Percentiles rank a stretch among this genome's conserved stretches.
Evolutionary conservation across 2,888 invertebrate genomes (phyloP).

Genomic region (Ariolimax columbianus): DNA sequence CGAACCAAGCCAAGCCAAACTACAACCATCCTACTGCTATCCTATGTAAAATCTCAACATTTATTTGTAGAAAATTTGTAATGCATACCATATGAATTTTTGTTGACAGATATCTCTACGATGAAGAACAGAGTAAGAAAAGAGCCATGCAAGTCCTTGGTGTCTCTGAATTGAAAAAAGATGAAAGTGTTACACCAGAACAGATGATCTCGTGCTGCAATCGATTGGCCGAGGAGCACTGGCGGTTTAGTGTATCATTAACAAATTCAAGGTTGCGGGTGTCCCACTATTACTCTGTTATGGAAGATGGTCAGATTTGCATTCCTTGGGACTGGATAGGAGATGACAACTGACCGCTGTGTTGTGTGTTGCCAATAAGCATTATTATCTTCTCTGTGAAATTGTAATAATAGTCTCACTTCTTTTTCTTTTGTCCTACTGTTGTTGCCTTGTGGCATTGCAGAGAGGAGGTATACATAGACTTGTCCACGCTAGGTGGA

Average conservation of each 20-base stretch:
- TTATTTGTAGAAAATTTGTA: background rate
- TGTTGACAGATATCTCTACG: slow-evolving; percentile 78
- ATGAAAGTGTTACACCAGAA: slow-evolving; percentile 92
- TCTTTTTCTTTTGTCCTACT: too few species aligned
- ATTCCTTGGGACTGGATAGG: slow-evolving; percentile 92
- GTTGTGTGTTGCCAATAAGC: too few species aligned
- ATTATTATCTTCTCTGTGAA: background rate
- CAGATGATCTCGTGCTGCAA: slow-evolving; percentile 92
- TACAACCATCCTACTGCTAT: too few species aligned
- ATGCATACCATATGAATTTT: background rate
- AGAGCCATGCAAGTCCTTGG: slow-evolving; percentile 84
- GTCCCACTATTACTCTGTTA: slow-evolving; percentile 93
- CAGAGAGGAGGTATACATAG: too few species aligned
- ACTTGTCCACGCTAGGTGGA: too few species aligned
- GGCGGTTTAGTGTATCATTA: slow-evolving; percentile 81
- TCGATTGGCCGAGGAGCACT: slow-evolving; percentile 82
- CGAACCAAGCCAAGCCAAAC: too few species aligned
- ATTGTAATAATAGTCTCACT: background rate
- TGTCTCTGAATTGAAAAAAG: slow-evolving; percentile 88
- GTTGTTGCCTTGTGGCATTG: too few species aligned
- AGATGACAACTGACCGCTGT: slow-evolving; percentile 41
- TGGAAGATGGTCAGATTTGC: slow-evolving; percentile 93
- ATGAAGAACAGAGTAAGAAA: slow-evolving; percentile 85
- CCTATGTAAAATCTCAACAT: too few species aligned
- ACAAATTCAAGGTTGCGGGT: slow-evolving; percentile 87